Conservation (phyloP, 2,113 vertebrate genomes). For the Paratilapia polleni region DNA sequence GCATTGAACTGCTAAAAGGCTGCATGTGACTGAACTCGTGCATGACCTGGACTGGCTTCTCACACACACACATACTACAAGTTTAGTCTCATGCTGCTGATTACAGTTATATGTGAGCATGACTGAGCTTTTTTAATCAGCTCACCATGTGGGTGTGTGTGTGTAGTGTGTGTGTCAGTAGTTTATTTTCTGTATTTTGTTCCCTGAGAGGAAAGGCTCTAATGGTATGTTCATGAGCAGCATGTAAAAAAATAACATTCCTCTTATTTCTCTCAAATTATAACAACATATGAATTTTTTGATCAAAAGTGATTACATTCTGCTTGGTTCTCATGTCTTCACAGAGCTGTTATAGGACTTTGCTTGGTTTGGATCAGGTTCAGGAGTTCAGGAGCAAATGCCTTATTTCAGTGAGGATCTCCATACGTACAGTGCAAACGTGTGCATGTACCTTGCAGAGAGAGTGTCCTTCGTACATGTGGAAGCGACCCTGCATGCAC, state of each 20-base stretch:
- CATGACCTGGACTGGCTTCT: slow-evolving; percentile 11
- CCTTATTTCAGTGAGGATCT: neutral
- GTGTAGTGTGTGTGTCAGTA: neutral
- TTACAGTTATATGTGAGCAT: slow-evolving; percentile 14
- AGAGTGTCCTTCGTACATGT: slow-evolving; percentile 86
- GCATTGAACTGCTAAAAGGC: slow-evolving; percentile 53
- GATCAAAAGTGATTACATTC: neutral
- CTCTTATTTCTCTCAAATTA: neutral
- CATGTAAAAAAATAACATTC: neutral
- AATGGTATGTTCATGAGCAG: neutral
- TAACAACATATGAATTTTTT: neutral
- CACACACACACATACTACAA: slow-evolving; percentile 3
- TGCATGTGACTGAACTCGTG: slow-evolving; percentile 58
- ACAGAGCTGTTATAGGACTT: neutral
- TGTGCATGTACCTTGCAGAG: slow-evolving; percentile 76
- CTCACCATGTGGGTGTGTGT: neutral
- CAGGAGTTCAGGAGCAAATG: neutral
- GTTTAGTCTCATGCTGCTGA: slow-evolving; percentile 32
- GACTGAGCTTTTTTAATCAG: slow-evolving; percentile 27
- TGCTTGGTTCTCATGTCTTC: neutral
- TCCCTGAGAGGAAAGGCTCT: neutral
- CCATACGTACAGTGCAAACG: neutral
- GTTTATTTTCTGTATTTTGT: neutral
- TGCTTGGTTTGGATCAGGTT: neutral
- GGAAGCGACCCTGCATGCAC: slow-evolving; percentile 88